Base-by-base conservation (phyloP, 2,888 invertebrate species). In the Drosophila rellima region DNA sequence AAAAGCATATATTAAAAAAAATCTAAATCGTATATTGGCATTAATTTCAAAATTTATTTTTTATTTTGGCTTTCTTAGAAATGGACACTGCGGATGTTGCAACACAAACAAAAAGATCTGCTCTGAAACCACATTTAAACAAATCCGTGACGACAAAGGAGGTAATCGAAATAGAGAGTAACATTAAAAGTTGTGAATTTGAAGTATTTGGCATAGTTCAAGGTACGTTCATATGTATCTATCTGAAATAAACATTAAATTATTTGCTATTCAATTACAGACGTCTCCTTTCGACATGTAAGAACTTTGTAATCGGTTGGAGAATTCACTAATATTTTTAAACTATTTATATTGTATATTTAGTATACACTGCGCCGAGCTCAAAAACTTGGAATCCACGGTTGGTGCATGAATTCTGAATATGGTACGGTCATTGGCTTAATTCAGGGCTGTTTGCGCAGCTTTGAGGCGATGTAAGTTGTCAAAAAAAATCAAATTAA, bases 351-450 rank as follows among this genome's bases (percentile, higher is more conserved):
- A 45, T 23, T 4, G 8, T 7, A 29, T 42, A 33, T 33, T 61
- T 68, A 88, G 88, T 80, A 88, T 61, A 86, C 90, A 0, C 93
- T 94, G 82, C 92, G 93, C 66, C 93, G 94, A 77, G 94, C 94
- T 0, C 93, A 93, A 67, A 93, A 93, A 70, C 91, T 95, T 13
- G 93, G 93, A 3, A 67, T 95, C 6, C 93, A 91, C 56, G 95
- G 95, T 23, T 95, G 95, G 94, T 95, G 95, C 77, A 94, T 93
- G 94, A 95, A 95, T 81, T 95, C 95, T 0, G 77, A 91, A 0
- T 78, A 90, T 18, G 94, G 94, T n/a, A 95, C 95, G 0, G 95
- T 95, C 0, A 91, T 93, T 51, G 95, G 95, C 4, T 52, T 92
- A 44, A 82, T 95, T 55, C 94, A 95, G 91, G 95, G 95, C 7